These are phyloP conservation scores for Numenius arquata DNA, from an alignment of 2,113 vertebrate genomes.

Conservation along the genomic window DNA sequence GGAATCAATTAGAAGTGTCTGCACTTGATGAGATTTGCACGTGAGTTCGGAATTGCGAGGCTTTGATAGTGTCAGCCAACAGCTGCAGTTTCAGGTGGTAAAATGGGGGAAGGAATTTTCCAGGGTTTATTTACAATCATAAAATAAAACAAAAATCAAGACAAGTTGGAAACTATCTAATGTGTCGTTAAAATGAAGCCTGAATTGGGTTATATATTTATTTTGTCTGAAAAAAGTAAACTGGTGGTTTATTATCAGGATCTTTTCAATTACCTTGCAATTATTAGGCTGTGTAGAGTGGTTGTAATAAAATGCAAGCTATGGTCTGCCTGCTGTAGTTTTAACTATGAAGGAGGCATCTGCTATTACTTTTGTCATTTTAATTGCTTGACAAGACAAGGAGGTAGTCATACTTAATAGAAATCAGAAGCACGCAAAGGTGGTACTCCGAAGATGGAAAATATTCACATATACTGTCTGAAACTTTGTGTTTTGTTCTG, in stretches of 20 bases:
- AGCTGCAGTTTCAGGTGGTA: conserved; percentile 95
- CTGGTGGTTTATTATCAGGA: conserved; percentile 32
- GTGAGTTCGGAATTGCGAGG: conserved; percentile 80
- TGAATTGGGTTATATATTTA: conserved; percentile 60
- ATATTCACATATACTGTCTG: neutral
- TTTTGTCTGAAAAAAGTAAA: conserved; percentile 57
- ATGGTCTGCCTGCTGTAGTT: neutral
- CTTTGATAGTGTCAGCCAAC: conserved; percentile 83
- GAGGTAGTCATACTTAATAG: conserved; percentile 43
- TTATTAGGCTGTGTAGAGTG: conserved; percentile 31
- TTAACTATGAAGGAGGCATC: conserved; percentile 40
- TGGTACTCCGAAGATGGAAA: neutral
- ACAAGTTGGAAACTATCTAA: conserved; percentile 62
- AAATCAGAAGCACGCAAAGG: conserved; percentile 35
- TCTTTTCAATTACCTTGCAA: conserved; percentile 50
- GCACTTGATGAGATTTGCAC: conserved; percentile 95
- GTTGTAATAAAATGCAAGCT: conserved; percentile 27
- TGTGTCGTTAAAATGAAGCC: conserved; percentile 57
- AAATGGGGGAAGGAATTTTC: conserved; percentile 75
- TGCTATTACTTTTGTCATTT: conserved; percentile 61
- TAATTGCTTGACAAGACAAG: conserved; percentile 59
- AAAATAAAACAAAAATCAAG: conserved; percentile 74
- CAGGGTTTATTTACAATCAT: conserved; percentile 81
- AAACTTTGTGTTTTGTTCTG: neutral
- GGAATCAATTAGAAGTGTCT: conserved; percentile 97